A percentile compares a stretch with the other conserved stretches of the same genome.
Conservation (phyloP, 2,888 invertebrate genomes). For the Osmoderma eremita region DNA sequence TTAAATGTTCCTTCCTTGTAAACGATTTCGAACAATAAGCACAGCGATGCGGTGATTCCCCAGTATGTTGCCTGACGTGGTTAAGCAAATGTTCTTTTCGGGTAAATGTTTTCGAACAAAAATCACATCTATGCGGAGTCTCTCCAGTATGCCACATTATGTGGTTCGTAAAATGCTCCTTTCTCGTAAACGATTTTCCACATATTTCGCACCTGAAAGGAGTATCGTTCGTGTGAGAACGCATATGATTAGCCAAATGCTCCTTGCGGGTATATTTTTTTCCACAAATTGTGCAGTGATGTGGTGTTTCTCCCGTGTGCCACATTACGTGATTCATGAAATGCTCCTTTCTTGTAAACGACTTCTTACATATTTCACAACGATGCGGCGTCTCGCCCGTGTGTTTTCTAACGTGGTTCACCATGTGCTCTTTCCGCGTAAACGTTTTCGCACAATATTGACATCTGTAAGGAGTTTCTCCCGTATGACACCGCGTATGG, state of each 20-base stretch:
- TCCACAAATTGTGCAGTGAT: constrained; percentile 87
- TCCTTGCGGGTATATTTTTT: constrained; percentile 91
- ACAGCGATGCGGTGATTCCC: constrained; percentile 88
- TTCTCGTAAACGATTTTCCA: constrained; percentile 87
- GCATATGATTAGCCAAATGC: constrained; percentile 88
- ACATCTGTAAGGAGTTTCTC: constrained; percentile 81
- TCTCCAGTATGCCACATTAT: constrained; percentile 86
- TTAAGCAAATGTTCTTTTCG: constrained; percentile 81
- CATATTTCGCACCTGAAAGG: constrained; percentile 85
- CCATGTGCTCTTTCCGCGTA: constrained; percentile 82
- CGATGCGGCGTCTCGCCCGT: constrained; percentile 81
- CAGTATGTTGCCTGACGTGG: constrained; percentile 80
- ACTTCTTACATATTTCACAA: constrained; percentile 82
- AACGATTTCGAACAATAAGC: constrained; percentile 88
- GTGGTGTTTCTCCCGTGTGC: constrained; percentile 87
- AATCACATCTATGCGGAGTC: constrained; percentile 81
- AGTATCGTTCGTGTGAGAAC: constrained; percentile 88
- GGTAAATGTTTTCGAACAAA: constrained; percentile 82
- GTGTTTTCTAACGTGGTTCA: constrained; percentile 80
- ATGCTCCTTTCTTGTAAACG: constrained; percentile 80
- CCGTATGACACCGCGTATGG: constrained; percentile 81
- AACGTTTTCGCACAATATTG: constrained; percentile 81
- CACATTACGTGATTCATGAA: constrained; percentile 85
- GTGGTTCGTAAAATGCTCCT: constrained; percentile 91
- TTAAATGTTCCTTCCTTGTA: constrained; percentile 86